Evolutionary conservation across 2,888 invertebrate species (phyloP), one percentile per base, ranked within the genome.

Genomic region (Orthonychiurus folsomi): DNA sequence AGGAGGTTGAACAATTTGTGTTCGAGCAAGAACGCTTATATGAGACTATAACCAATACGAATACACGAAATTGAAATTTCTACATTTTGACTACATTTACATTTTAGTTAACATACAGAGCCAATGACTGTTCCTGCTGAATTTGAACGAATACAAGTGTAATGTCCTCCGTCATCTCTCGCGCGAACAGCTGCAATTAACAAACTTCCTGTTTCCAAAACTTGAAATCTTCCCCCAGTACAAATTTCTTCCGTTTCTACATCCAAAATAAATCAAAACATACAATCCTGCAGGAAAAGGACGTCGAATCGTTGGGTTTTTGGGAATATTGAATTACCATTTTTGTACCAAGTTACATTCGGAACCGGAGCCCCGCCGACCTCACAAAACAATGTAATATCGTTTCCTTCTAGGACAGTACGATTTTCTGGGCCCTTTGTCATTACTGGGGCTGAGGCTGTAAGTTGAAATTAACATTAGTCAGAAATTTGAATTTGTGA

Each of bases 1-100:
- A 60, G 95, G 95, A 61, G 94, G 93, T 73, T 90, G 89, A 68
- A 91, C 86, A 74, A 97, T 94, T 80, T 93, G 90, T 12, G 94
- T 94, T 73, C 92, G 84, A 75, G 93, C 95, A 90, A 79, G 68
- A 76, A 76, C 63, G 50, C 66, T 67, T 12, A 71, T 65, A 55
- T n/a, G n/a, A n/a, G n/a, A n/a, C n/a, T n/a, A n/a, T n/a, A n/a
- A n/a, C n/a, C n/a, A n/a, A n/a, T n/a, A n/a, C n/a, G n/a, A n/a
- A n/a, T n/a, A n/a, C n/a, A n/a, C n/a, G n/a, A n/a, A n/a, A n/a
- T n/a, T n/a, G n/a, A n/a, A n/a, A n/a, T n/a, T n/a, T n/a, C n/a
- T n/a, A n/a, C n/a, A n/a, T n/a, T n/a, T n/a, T n/a, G n/a, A n/a
- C n/a, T n/a, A n/a, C n/a, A n/a, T n/a, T n/a, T n/a, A n/a, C n/a